These are phyloP conservation scores for Drosophila rhopaloa DNA, from an alignment of 1,140 invertebrate genomes.

Conservation along the genomic window DNA sequence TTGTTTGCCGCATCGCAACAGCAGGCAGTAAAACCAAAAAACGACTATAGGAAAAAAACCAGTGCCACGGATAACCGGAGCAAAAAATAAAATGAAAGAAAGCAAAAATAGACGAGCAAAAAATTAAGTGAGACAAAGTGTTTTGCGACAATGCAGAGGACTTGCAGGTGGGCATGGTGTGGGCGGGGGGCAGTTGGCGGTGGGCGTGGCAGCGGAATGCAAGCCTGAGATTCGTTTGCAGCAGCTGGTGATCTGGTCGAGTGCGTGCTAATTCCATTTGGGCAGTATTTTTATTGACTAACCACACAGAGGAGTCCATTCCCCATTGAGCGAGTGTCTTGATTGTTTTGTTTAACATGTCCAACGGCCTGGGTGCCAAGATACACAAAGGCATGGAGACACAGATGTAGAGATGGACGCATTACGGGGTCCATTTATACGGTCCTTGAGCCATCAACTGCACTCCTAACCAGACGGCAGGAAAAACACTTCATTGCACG, in stretches of 20 bases:
- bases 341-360: conserved; percentile 74
- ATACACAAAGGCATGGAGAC: conserved; percentile 14
- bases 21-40: conserved; percentile 59
- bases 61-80: conserved; percentile 3
- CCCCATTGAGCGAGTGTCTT: conserved; percentile 48
- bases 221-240: conserved; percentile 29
- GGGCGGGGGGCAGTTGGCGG: neutral
- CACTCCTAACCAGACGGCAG: neutral
- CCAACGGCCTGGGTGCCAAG: conserved; percentile 22
- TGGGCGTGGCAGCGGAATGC: conserved; percentile 19
- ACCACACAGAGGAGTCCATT: conserved; percentile 57
- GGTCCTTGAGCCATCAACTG: conserved; percentile 12
- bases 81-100: conserved; percentile 35
- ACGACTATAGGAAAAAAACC: conserved; percentile 23
- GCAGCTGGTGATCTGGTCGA: conserved; percentile 34
- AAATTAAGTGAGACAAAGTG: conserved; percentile 82
- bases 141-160: conserved; percentile 71
- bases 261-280: conserved; percentile 77
- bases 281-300: conserved; percentile 79
- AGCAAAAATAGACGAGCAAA: conserved; percentile 58
- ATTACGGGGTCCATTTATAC: conserved; percentile 13
- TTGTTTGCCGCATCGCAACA: conserved; percentile 78
- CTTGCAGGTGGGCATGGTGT: conserved; percentile 9
- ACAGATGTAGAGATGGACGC: conserved; percentile 18
- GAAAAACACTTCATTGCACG: neutral